Conservation (phyloP, 1,140 invertebrate species). For the Cotesia vestalis region DNA sequence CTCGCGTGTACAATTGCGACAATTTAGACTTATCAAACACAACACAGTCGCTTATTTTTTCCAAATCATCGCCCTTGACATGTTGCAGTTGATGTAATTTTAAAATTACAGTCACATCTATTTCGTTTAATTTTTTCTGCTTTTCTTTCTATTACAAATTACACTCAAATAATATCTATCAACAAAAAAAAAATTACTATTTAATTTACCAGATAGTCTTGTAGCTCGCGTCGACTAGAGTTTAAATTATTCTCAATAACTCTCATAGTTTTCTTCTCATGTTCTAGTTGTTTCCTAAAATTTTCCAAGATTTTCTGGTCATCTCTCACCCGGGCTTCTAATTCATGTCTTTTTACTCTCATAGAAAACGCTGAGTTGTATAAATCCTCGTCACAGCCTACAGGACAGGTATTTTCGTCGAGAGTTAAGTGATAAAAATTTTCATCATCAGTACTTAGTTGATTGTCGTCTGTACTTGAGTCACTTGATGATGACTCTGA, state of each 20-base stretch:
- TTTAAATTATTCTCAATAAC: constrained; percentile 50
- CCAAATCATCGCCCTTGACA: constrained; percentile 59
- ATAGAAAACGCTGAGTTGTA: constrained; percentile 74
- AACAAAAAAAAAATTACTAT: no score
- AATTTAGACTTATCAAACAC: constrained; percentile 72
- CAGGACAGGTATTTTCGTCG: constrained; percentile 80
- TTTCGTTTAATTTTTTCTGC: constrained; percentile 74
- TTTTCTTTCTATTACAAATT: constrained; percentile 69
- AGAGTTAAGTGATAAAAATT: constrained; percentile 72
- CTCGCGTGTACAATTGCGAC: constrained; percentile 69
- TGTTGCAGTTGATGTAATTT: constrained; percentile 75
- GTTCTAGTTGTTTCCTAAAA: constrained; percentile 60
- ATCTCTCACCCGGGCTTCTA: constrained; percentile 63
- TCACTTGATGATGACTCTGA: constrained; percentile 65
- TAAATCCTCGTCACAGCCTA: constrained; percentile 74
- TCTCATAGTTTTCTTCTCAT: constrained; percentile 51
- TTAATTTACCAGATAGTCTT: constrained; percentile 56
- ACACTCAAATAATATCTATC: no score
- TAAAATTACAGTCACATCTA: constrained; percentile 72
- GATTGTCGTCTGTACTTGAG: constrained; percentile 68
- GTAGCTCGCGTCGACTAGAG: constrained; percentile 51
- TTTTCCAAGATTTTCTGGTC: constrained; percentile 60
- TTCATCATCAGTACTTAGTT: constrained; percentile 68
- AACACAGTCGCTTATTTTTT: constrained; percentile 69
- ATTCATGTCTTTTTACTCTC: constrained; percentile 66